phyloP scores from a whole-genome alignment of 2,113 vertebrate species.

The Pogonocichla stellata region DNA sequence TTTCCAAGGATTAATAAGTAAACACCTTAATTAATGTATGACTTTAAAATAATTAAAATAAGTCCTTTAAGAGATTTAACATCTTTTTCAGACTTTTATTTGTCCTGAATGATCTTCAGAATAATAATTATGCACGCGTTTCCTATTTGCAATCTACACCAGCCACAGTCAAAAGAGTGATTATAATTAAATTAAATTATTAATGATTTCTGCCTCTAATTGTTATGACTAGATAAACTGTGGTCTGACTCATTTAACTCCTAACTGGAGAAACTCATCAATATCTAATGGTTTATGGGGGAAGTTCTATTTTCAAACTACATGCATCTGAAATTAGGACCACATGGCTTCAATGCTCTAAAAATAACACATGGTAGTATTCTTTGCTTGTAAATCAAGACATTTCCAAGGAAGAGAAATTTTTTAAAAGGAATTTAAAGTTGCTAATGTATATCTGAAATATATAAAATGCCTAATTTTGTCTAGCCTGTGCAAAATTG shows the following conservation, averaged over 20 bases:
- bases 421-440: not conserved
- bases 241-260: constrained; percentile 13
- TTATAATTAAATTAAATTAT: constrained; percentile 62
- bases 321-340: not conserved
- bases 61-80: constrained; percentile 46
- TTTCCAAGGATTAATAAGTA: constrained; percentile 53
- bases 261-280: constrained; percentile 1
- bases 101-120: constrained; percentile 44
- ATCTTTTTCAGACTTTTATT: constrained; percentile 38
- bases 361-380: not conserved
- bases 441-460: not conserved
- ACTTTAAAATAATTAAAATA: constrained; percentile 55
- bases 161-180: constrained; percentile 6
- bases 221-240: constrained; percentile 18
- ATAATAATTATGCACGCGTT: not conserved
- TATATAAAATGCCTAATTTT: not conserved
- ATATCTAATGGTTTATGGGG: not conserved
- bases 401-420: not conserved
- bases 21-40: constrained; percentile 60
- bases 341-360: not conserved
- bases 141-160: constrained; percentile 1
- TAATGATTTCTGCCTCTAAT: constrained; percentile 47
- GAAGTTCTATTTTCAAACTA: not conserved
- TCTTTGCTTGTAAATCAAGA: not conserved
- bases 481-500: not conserved